Evolutionary conservation across 2,888 invertebrate genomes (phyloP), one percentile per base, ranked within the genome.

Genomic region (Tenthredo amoena): DNA sequence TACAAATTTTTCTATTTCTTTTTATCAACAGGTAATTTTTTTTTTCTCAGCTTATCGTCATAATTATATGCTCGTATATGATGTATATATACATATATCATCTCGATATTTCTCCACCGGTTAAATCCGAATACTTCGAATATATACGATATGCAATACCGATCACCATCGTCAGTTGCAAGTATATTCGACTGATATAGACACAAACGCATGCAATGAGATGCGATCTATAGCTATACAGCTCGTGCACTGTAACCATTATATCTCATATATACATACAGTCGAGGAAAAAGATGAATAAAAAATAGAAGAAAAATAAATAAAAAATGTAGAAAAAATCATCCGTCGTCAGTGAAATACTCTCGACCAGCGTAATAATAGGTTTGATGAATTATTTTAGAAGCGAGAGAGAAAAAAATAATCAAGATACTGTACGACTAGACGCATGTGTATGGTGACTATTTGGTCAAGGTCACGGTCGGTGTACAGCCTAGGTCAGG

Each of bases 401-500:
- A n/a, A 58, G 62, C 21, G 4, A 62, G 15, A 15, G 31, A 68
- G 26, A 10, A 12, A 37, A 15, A 68, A 68, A 31, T 34, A 68
- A 68, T 34, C 1, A 15, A 68, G 34, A 68, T 68, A 62, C 62
- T 62, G 62, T 12, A 68, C 18, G 31, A 34, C 77, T 85, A 79
- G 85, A 47, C 74, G 79, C 50, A 34, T 81, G 81, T 81, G 81
- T n/a, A n/a, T 62, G 81, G 81, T 50, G 81, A 81, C 62, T 81
- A 81, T 81, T 81, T 81, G 81, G 81, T 62, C 81, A 88, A 92
- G 93, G 93, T 93, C 93, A 93, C 89, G 91, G 91, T 89, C 91
- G 89, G 87, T 90, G 90, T 88, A 89, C 89, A 91, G 91, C 93
- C 92, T 92, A 93, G 92, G 92, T 93, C 92, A 93, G 92, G 92